These are phyloP conservation scores for Apolygus lucorum DNA, from an alignment of 1,140 invertebrate species.

Conservation along the genomic window DNA sequence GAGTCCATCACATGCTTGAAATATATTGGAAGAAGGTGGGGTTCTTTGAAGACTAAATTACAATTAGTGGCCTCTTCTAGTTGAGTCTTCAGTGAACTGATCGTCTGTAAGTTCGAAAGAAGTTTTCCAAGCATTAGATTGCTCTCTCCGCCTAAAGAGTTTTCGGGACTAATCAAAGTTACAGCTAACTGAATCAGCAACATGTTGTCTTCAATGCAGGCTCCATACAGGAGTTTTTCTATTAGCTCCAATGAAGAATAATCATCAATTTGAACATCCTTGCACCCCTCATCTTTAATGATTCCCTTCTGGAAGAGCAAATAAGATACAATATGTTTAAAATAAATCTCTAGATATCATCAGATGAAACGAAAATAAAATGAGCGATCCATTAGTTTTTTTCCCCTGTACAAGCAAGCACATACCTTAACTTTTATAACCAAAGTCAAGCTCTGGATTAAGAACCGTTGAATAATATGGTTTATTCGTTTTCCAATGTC, in stretches of 20 bases:
- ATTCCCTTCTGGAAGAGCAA: constrained; percentile 38
- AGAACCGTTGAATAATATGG: constrained; percentile 60
- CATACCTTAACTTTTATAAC: constrained; percentile 50
- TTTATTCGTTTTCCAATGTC: constrained; percentile 50
- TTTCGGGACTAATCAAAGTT: constrained; percentile 51
- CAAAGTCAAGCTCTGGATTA: constrained; percentile 53
- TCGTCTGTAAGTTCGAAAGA: constrained; percentile 52
- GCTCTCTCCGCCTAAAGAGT: constrained; percentile 45
- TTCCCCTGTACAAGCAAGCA: no score
- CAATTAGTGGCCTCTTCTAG: constrained; percentile 57
- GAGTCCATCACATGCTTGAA: constrained; percentile 58
- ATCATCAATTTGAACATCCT: constrained; percentile 53
- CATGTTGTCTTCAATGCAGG: constrained; percentile 53
- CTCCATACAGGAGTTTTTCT: constrained; percentile 61
- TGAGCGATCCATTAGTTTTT: no score
- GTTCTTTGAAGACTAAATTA: constrained; percentile 75
- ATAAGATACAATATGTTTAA: neutral
- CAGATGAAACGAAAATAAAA: no score
- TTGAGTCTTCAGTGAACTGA: constrained; percentile 51
- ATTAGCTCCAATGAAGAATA: constrained; percentile 62
- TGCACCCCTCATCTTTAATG: constrained; percentile 50
- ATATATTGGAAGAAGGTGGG: constrained; percentile 65
- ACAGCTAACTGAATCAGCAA: constrained; percentile 58
- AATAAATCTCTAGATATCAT: no score
- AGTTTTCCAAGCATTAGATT: constrained; percentile 45